phyloP scores from a whole-genome alignment of 2,888 invertebrate species.

The Acrocyrtus sp. region DNA sequence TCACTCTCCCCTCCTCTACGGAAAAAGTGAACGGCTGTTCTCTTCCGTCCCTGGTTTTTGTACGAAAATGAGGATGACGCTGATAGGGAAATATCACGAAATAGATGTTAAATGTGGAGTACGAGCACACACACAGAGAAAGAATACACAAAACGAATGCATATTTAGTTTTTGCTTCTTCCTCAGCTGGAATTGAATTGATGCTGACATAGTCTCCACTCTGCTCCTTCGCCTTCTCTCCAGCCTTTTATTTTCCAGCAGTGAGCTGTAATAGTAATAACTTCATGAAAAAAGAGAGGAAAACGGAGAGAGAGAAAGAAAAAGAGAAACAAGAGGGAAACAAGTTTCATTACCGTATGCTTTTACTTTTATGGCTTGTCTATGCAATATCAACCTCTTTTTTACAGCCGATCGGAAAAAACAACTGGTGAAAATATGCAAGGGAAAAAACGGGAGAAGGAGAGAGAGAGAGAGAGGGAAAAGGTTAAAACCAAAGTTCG shows the following conservation, averaged over 20 bases:
- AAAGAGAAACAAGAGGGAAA: no score
- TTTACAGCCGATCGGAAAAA: constrained; percentile 49
- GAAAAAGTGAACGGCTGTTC: constrained; percentile 46
- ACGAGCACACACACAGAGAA: no score
- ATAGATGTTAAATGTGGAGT: no score
- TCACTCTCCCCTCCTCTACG: constrained; percentile 9
- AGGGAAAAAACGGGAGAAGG: no score
- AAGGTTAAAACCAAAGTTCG: neutral
- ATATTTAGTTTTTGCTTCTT: no score
- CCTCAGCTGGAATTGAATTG: no score
- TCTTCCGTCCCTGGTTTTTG: neutral
- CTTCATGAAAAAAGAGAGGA: constrained; percentile 27
- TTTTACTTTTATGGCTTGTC: constrained; percentile 51
- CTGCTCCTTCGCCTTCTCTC: neutral
- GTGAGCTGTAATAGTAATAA: constrained; percentile 14
- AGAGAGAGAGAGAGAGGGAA: constrained; percentile 16
- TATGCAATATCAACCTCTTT: constrained; percentile 47
- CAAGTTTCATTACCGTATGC: constrained; percentile 51
- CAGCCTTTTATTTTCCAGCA: neutral
- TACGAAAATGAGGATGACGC: constrained; percentile 9
- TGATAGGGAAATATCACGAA: no score
- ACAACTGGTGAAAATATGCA: constrained; percentile 29
- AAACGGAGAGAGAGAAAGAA: no score
- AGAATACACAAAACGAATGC: no score
- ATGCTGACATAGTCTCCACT: no score